Evolutionary conservation across 1,140 invertebrate species (phyloP), one percentile per base, ranked within the genome.

Genomic region (Drosophila pandora): DNA sequence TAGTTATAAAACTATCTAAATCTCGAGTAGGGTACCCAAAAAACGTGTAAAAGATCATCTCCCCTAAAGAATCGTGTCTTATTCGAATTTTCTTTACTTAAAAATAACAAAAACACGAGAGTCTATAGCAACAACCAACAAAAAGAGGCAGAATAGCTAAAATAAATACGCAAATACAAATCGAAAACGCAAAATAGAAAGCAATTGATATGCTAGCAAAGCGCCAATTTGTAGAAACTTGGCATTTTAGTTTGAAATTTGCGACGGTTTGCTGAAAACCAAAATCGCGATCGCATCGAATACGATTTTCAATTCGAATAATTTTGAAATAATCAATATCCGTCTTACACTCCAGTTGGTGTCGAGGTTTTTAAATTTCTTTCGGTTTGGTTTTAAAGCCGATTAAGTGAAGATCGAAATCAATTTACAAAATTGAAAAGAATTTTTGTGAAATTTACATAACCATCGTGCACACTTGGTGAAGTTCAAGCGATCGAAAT

Each of bases 161-260:
- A 87, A 87, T 87, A 88, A 88, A 87, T 72, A 83, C 79, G 62
- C 57, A 88, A 85, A 87, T 73, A 72, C 63, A 88, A 72, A 88
- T 88, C 76, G 84, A 89, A 88, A 89, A 74, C 71, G 68, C 84
- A 88, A 89, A 87, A 88, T 88, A 87, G 83, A 89, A 83, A 88
- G 71, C 83, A 88, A 88, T 83, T 89, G 83, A 88, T 89, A 88
- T 83, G 69, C 49, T 57, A 70, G 74, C 79, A 58, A 45, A 60
- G 65, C 79, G 72, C 69, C 50, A 83, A 84, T 75, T 70, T 72
- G 53, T 48, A 62, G 62, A 54, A 50, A 64, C 76, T 88, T 88
- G 83, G 76, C 83, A 88, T 79, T 88, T 88, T 65, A 88, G 83
- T 88, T 88, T 68, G 21, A 76, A 59, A 79, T 73, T 67, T 70